These are phyloP conservation scores for Loxodonta africana DNA, from an alignment of 2,113 vertebrate genomes.

Conservation along the genomic window DNA sequence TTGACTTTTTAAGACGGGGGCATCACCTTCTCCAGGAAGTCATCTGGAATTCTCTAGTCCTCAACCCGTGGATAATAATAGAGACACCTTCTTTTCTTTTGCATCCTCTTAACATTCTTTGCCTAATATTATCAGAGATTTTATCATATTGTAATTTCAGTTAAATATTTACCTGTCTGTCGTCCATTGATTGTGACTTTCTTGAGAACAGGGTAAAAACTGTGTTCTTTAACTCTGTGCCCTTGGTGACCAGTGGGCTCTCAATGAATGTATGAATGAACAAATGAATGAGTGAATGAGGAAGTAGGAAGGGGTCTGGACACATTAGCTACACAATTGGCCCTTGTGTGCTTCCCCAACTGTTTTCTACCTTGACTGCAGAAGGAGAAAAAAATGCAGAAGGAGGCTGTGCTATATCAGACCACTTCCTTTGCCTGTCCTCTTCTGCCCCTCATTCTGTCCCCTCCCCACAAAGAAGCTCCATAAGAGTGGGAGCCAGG, in stretches of 20 bases:
- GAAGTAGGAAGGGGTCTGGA: not conserved
- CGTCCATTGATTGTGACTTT: conserved; percentile 16
- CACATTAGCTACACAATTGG: not conserved
- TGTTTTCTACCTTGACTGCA: not conserved
- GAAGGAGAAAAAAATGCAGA: not conserved
- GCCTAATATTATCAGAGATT: not conserved
- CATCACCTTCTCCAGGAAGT: not conserved
- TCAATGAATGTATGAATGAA: not conserved
- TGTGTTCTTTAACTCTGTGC: conserved; percentile 6
- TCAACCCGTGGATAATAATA: conserved; percentile 1
- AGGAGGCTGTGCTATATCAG: not conserved
- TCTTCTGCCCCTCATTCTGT: not conserved
- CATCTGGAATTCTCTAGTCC: not conserved
- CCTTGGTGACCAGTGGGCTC: not conserved
- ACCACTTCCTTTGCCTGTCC: not conserved
- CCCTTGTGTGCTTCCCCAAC: not conserved
- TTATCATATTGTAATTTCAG: conserved; percentile 1
- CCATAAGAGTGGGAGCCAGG: not conserved
- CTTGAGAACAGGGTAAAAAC: not conserved
- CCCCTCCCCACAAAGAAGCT: not conserved
- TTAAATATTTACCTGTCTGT: conserved; percentile 8
- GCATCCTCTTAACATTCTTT: not conserved
- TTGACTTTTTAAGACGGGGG: not conserved
- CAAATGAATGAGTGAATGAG: not conserved
- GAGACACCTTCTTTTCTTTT: conserved; percentile 8